phyloP scores from a whole-genome alignment of 2,888 invertebrate genomes.

The Deladenus siricidicola region DNA sequence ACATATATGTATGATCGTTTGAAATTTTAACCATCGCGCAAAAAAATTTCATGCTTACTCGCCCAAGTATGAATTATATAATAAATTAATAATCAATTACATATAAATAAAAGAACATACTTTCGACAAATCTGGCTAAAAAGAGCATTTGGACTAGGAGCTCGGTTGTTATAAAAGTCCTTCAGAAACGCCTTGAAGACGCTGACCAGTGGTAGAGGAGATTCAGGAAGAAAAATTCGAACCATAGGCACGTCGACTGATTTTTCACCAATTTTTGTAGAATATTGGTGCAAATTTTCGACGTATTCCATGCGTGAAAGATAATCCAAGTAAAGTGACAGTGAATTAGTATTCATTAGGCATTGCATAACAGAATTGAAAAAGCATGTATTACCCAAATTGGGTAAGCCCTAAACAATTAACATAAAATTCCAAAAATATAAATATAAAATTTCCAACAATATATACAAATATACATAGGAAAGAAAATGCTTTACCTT shows the following conservation, averaged over 20 bases:
- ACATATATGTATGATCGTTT: too few relatives aligned
- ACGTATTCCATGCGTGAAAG: constrained; percentile 5
- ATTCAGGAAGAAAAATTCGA: constrained; percentile 16
- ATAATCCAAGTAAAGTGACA: constrained; percentile 25
- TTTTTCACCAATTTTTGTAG: constrained; percentile 16
- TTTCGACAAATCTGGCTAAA: constrained; percentile 30
- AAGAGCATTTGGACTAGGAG: constrained; percentile 26
- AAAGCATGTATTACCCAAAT: constrained; percentile 49
- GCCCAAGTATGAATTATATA: too few relatives aligned
- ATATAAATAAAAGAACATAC: constrained; percentile 15
- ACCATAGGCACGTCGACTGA: constrained; percentile 19
- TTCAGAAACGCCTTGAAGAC: constrained; percentile 24
- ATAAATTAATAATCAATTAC: too few relatives aligned
- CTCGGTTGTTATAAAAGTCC: constrained; percentile 24
- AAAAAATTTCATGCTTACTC: too few relatives aligned
- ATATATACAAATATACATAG: too few relatives aligned
- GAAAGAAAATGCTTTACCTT: too few relatives aligned
- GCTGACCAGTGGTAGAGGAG: constrained; percentile 24
- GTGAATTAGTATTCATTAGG: constrained; percentile 35
- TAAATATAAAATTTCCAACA: neutral
- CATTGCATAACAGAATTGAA: constrained; percentile 46
- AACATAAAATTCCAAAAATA: neutral
- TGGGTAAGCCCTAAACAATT: constrained; percentile 37
- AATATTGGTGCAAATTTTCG: constrained; percentile 3
- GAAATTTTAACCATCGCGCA: too few relatives aligned